Evolutionary conservation across 2,888 invertebrate genomes (phyloP).

Genomic region (Cosmorhoe ocellata): DNA sequence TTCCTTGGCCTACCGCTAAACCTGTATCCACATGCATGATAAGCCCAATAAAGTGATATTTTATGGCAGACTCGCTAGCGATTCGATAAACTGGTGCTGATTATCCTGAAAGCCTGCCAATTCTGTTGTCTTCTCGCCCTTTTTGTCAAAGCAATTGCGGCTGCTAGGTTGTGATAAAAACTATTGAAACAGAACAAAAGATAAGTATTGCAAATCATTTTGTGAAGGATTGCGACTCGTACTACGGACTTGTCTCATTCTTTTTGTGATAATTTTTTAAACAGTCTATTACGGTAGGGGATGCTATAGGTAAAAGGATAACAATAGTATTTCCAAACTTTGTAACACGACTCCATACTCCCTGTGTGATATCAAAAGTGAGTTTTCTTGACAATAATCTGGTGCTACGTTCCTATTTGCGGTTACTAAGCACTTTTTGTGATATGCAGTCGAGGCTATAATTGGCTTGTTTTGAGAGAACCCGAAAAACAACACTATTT

Average conservation of each 20-base stretch:
- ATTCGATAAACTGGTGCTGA: background rate
- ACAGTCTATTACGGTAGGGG: too few relatives aligned
- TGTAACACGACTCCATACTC: too few relatives aligned
- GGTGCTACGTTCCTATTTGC: background rate
- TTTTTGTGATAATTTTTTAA: too few relatives aligned
- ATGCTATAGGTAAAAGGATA: too few relatives aligned
- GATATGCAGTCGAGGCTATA: conserved; percentile 32
- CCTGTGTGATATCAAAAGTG: too few relatives aligned
- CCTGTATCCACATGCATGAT: too few relatives aligned
- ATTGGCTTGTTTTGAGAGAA: conserved; percentile 22
- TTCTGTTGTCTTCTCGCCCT: conserved; percentile 30
- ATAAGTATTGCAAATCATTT: background rate
- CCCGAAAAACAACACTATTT: background rate
- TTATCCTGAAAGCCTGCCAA: background rate
- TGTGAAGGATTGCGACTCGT: background rate
- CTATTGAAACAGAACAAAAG: background rate
- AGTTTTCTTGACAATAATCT: background rate
- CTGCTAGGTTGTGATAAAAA: conserved; percentile 1
- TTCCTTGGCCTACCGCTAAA: too few relatives aligned
- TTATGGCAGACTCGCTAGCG: background rate
- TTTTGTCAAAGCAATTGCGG: conserved; percentile 39
- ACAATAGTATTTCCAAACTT: too few relatives aligned
- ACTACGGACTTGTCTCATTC: too few relatives aligned
- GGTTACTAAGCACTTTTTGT: conserved; percentile 42
- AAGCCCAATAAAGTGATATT: too few relatives aligned